Conservation (phyloP, 2,797 vertebrate genomes). For the Hoplostethus mediterraneus region DNA sequence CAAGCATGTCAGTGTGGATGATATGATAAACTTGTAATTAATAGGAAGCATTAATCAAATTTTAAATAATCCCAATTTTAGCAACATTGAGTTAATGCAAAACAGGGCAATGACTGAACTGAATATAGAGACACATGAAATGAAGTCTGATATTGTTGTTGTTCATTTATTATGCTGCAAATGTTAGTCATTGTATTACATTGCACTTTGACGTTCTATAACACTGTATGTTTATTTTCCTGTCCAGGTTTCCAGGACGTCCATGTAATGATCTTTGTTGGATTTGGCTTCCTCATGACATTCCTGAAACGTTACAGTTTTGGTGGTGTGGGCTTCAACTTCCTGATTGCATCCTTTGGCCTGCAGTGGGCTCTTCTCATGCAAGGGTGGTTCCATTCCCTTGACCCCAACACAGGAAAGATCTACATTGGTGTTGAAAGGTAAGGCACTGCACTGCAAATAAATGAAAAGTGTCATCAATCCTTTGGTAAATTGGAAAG, state of each 20-base stretch:
- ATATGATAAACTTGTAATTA: no score
- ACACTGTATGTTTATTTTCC: not conserved
- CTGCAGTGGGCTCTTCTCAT: constrained; percentile 97
- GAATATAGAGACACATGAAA: not conserved
- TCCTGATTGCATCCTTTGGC: constrained; percentile 94
- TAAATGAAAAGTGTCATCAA: not conserved
- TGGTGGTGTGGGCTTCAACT: constrained; percentile 93
- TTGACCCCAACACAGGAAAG: constrained; percentile 76
- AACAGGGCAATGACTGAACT: not conserved
- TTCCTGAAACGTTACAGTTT: constrained; percentile 97
- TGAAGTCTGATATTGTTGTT: not conserved
- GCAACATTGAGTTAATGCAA: not conserved
- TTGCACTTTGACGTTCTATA: not conserved
- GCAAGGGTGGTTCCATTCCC: constrained; percentile 95
- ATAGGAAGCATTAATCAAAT: not conserved
- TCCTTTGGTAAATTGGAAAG: not conserved
- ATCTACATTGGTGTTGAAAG: constrained; percentile 90
- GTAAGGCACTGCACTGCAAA: constrained; percentile 75
- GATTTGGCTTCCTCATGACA: constrained; percentile 98
- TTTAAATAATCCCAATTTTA: not conserved
- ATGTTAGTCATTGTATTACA: not conserved
- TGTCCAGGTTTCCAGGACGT: constrained; percentile 96
- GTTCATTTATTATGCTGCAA: no score
- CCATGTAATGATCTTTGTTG: constrained; percentile 98
- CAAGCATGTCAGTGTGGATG: no score